These are phyloP conservation scores for Agrenia bidenticulata DNA, from an alignment of 2,888 invertebrate species.

Conservation along the genomic window DNA sequence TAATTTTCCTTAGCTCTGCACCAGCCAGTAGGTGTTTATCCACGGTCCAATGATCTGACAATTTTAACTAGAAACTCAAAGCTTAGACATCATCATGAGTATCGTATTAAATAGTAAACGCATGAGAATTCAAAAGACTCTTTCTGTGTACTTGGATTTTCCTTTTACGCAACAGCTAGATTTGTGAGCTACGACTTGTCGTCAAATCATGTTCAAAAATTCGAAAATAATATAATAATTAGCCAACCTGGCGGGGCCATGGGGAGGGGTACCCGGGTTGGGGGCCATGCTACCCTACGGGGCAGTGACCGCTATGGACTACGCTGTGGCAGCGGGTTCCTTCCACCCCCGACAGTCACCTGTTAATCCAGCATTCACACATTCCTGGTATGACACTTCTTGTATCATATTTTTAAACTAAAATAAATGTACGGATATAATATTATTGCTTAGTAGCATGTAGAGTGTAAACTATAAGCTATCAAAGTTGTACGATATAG, in stretches of 20 bases:
- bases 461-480: too few relatives aligned
- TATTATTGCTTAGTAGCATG: too few relatives aligned
- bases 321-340: slow-evolving; percentile 57
- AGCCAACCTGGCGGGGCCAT: slow-evolving; percentile 53
- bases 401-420: too few relatives aligned
- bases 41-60: slow-evolving; percentile 7
- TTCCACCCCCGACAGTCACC: slow-evolving; percentile 60
- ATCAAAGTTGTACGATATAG: too few relatives aligned
- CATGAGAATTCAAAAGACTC: too few relatives aligned
- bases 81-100: too few relatives aligned
- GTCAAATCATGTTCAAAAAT: background rate
- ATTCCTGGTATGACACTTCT: slow-evolving; percentile 78
- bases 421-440: too few relatives aligned
- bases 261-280: slow-evolving; percentile 52
- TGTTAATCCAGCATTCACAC: slow-evolving; percentile 73
- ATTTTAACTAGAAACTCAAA: too few relatives aligned
- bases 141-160: slow-evolving; percentile 10
- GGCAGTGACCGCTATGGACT: slow-evolving; percentile 71
- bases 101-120: too few relatives aligned
- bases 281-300: slow-evolving; percentile 55
- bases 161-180: background rate
- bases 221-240: background rate
- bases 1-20: background rate
- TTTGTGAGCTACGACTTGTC: background rate
- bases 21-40: background rate